These are phyloP conservation scores for Salvelinus sp. DNA, from an alignment of 2,113 vertebrate species.

Conservation along the genomic window DNA sequence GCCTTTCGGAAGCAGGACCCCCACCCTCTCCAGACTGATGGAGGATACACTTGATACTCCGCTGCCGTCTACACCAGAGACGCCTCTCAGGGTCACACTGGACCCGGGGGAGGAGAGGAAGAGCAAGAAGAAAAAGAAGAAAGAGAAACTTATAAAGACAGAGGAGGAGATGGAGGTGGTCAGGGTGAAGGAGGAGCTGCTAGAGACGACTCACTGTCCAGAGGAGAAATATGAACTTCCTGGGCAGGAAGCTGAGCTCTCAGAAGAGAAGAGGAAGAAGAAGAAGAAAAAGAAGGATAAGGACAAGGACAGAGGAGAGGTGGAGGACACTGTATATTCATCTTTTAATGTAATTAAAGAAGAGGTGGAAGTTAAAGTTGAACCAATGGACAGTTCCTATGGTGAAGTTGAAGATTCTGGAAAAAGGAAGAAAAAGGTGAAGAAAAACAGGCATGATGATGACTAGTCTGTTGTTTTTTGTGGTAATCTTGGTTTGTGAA, in stretches of 20 bases:
- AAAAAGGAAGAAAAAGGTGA: constrained; percentile 68
- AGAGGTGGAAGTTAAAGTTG: constrained; percentile 48
- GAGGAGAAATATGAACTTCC: not conserved
- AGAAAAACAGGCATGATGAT: constrained; percentile 46
- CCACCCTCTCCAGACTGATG: constrained; percentile 24
- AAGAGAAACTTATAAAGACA: constrained; percentile 42
- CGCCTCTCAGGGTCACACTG: constrained; percentile 26
- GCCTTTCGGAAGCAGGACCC: constrained; percentile 64
- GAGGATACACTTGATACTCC: constrained; percentile 33
- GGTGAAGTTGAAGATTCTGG: constrained; percentile 22
- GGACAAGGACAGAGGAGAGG: constrained; percentile 43
- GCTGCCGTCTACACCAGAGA: constrained; percentile 38
- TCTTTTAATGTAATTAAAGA: constrained; percentile 36
- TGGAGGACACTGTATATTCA: constrained; percentile 36
- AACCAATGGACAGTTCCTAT: constrained; percentile 44
- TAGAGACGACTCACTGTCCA: not conserved
- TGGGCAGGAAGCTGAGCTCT: not conserved
- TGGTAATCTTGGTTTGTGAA: not conserved
- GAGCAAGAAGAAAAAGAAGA: constrained; percentile 55
- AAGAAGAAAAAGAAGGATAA: constrained; percentile 63
- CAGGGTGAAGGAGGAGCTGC: constrained; percentile 44
- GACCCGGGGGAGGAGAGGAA: not conserved
- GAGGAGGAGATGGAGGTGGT: not conserved
- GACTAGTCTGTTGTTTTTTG: constrained; percentile 40
- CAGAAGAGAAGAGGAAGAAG: constrained; percentile 56